These are phyloP conservation scores for Polydesmus complanatus DNA, from an alignment of 2,888 invertebrate genomes.

Conservation along the genomic window DNA sequence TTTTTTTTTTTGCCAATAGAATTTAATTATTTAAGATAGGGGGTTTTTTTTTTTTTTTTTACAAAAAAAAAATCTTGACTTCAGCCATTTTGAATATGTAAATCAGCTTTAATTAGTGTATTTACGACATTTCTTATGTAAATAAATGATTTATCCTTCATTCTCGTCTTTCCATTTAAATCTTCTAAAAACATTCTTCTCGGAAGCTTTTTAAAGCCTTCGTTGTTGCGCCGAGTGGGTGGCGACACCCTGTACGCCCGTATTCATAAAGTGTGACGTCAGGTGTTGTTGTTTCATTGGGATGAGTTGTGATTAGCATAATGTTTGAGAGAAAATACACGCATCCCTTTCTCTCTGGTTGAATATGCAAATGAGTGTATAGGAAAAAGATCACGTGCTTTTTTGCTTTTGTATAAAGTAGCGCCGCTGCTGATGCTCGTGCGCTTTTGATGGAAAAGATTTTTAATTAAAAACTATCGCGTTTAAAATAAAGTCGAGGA, in stretches of 20 bases:
- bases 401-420: not conserved
- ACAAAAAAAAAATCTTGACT: not conserved
- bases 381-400: not conserved
- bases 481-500: not conserved
- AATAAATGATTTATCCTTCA: no score
- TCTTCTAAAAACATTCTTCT: no score
- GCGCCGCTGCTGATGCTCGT: not conserved
- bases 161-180: no score
- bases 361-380: not conserved
- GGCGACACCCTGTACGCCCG: not conserved
- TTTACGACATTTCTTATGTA: no score
- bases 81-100: not conserved
- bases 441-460: not conserved
- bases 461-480: not conserved
- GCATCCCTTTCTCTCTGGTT: not conserved
- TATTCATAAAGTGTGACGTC: no score
- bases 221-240: not conserved
- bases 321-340: not conserved
- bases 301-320: not conserved
- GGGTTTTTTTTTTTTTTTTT: no score
- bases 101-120: not conserved
- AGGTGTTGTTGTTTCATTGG: not conserved
- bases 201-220: no score
- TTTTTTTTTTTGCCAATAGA: no score
- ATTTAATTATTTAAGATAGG: no score